These are phyloP conservation scores for Pharmacophagus antenor DNA, from an alignment of 2,888 invertebrate species.

Conservation along the genomic window DNA sequence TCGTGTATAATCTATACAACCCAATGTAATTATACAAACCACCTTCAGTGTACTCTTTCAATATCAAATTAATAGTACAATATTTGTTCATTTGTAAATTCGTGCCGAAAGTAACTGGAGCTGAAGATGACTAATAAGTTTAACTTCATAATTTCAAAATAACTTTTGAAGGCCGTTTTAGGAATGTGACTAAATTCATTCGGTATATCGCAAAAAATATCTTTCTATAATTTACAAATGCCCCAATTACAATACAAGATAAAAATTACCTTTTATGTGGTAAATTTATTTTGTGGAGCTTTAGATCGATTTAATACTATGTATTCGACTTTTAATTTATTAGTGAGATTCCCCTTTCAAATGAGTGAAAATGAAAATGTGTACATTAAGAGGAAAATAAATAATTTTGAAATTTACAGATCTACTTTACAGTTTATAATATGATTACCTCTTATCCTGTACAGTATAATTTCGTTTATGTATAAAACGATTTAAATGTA, in stretches of 20 bases:
- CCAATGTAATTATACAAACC: slow-evolving; percentile 79
- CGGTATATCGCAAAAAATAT: neutral
- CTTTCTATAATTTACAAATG: neutral
- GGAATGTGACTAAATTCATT: slow-evolving; percentile 48
- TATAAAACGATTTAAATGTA: no score
- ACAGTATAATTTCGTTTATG: no score
- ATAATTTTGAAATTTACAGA: neutral
- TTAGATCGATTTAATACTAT: neutral
- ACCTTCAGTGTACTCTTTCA: slow-evolving; percentile 67
- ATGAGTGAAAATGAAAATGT: neutral
- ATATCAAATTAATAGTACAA: slow-evolving; percentile 64
- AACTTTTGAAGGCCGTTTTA: slow-evolving; percentile 40
- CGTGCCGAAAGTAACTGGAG: no score
- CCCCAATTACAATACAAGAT: neutral
- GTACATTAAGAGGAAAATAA: neutral
- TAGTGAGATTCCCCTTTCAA: neutral
- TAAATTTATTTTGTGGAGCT: neutral
- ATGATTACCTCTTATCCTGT: no score
- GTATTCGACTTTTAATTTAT: neutral
- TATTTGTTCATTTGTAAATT: slow-evolving; percentile 66
- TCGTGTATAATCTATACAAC: slow-evolving; percentile 69
- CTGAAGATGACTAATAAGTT: slow-evolving; percentile 36
- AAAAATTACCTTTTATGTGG: no score
- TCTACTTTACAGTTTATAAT: no score
- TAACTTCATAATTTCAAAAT: neutral